These are phyloP conservation scores for Agelastica alni DNA, from an alignment of 2,888 invertebrate genomes.

Conservation along the genomic window DNA sequence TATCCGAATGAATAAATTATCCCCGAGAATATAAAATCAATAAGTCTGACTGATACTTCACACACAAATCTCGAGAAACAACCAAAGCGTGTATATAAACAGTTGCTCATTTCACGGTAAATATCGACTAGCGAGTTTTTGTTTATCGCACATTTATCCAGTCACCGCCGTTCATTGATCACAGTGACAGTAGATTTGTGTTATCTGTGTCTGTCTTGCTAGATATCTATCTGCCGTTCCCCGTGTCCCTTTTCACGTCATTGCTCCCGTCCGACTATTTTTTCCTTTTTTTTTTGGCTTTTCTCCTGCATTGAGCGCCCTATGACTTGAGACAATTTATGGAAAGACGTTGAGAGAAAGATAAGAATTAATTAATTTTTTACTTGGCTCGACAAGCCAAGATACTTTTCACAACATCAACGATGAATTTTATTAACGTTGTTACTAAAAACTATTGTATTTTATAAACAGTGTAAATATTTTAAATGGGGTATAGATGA, in stretches of 20 bases:
- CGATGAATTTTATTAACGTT: too few relatives aligned
- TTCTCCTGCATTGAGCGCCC: constrained; percentile 22
- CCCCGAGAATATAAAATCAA: not conserved
- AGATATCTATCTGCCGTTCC: constrained; percentile 53
- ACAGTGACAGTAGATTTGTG: constrained; percentile 55
- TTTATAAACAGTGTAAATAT: too few relatives aligned
- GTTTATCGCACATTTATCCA: constrained; percentile 53
- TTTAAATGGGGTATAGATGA: too few relatives aligned
- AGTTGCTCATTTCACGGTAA: constrained; percentile 50
- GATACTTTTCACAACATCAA: too few relatives aligned
- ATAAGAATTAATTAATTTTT: constrained; percentile 29
- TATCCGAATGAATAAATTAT: too few relatives aligned
- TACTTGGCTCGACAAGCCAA: constrained; percentile 1
- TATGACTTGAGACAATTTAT: constrained; percentile 28
- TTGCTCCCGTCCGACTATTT: constrained; percentile 36
- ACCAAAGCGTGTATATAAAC: constrained; percentile 30
- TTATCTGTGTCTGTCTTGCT: constrained; percentile 53
- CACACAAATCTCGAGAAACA: constrained; percentile 13
- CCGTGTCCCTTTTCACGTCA: constrained; percentile 50
- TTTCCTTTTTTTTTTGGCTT: constrained; percentile 20
- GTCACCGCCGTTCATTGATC: constrained; percentile 53
- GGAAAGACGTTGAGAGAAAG: constrained; percentile 18
- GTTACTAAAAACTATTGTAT: too few relatives aligned
- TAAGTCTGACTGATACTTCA: not conserved
- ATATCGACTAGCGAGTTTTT: constrained; percentile 53